These are phyloP conservation scores for Emmelina monodactyla DNA, from an alignment of 2,888 invertebrate species.

Conservation along the genomic window DNA sequence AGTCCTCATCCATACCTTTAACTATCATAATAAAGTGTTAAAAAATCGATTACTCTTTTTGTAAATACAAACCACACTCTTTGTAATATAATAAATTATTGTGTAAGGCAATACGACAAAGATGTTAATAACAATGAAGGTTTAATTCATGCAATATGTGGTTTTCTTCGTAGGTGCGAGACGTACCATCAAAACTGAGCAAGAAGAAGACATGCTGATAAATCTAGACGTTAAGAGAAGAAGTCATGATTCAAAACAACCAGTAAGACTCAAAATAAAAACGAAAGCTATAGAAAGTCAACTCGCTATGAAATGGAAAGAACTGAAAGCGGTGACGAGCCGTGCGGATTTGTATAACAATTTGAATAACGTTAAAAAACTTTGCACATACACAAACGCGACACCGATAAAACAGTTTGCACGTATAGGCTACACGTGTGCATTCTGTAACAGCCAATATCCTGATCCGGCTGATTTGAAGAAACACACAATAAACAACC, in stretches of 20 bases:
- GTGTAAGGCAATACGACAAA: too few species aligned
- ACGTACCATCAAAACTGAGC: conserved; percentile 13
- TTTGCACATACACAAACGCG: conserved; percentile 30
- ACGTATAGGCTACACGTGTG: conserved; percentile 29
- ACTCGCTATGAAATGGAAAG: neutral
- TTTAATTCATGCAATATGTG: conserved; percentile 12
- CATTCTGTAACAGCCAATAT: conserved; percentile 25
- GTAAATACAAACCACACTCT: too few species aligned
- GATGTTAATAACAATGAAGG: neutral
- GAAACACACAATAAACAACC: conserved; percentile 24
- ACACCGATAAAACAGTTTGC: conserved; percentile 28
- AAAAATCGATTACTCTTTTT: too few species aligned
- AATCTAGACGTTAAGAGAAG: too few species aligned
- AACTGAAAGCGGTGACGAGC: neutral
- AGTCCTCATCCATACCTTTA: too few species aligned
- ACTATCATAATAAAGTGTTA: too few species aligned
- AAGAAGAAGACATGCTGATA: conserved; percentile 19
- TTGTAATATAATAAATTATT: too few species aligned
- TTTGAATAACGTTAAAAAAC: conserved; percentile 23
- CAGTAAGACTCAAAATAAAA: too few species aligned
- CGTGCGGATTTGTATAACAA: conserved; percentile 22
- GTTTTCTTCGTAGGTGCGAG: conserved; percentile 21
- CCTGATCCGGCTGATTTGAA: conserved; percentile 26
- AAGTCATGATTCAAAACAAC: too few species aligned
- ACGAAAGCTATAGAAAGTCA: too few species aligned